Evolutionary conservation across 2,113 vertebrate species (phyloP), one percentile per base, ranked within the genome.

Genomic region (Rallus limicola): DNA sequence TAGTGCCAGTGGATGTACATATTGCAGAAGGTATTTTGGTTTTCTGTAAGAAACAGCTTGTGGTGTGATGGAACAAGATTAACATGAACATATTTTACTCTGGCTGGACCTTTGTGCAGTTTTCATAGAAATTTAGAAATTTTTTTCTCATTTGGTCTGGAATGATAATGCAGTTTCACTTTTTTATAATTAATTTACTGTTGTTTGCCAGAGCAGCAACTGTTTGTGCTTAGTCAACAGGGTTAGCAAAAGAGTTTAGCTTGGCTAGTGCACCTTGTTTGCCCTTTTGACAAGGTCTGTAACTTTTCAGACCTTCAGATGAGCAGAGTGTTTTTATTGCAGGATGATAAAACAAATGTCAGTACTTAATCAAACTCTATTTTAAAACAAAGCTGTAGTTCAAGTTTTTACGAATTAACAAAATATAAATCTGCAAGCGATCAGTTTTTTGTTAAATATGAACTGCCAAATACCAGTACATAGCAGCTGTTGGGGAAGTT

Each of bases 401-500:
- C 24, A 60, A 10, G 2, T 40, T 86, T 92, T 88, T 56, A 81
- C 88, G 63, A 78, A 75, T 76, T 68, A 69, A 38, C 9, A 81
- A 44, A 84, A 75, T 81, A 50, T 6, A 53, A 81, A 75, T 75
- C n/a, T 5, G 6, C 16, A 90, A 87, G 46, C 40, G 5, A 80
- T 65, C 14, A 56, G 19, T 23, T 40, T 83, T 42, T 86, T 80
- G 15, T 58, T 80, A 93, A 92, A 88, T 74, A 56, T 44, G 42
- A 76, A n/a, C 88, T 87, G 26, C 58, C 84, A 82, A 56, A 48
- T 85, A 28, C 56, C 53, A 84, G n/a, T 60, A 34, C 1, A 7
- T 68, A 82, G 87, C 48, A 93, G 65, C 69, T 94, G 29, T 91
- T 94, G 11, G 64, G 59, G 64, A 68, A 92, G 58, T 93, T 89